A percentile compares a stretch with the other conserved stretches of the same genome.
Conservation (phyloP, 2,113 vertebrate species). For the Chlamydotis undulata region DNA sequence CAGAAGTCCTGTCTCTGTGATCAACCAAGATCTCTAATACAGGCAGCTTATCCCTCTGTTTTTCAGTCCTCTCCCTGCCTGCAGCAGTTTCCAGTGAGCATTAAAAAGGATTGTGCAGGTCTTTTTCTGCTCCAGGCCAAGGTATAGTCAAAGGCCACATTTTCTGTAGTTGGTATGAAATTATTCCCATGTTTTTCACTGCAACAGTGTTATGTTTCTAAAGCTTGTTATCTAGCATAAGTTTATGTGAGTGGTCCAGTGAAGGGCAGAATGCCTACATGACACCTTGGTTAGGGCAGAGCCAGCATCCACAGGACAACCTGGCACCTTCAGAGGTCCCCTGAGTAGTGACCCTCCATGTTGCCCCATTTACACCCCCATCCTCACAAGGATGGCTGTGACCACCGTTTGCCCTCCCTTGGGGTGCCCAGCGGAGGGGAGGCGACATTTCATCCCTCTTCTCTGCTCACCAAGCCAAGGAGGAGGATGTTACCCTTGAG, state of each 20-base stretch:
- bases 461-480: background rate
- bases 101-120: background rate
- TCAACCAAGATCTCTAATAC: accelerated
- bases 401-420: background rate
- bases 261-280: background rate
- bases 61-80: background rate
- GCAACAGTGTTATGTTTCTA: background rate
- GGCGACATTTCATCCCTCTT: background rate
- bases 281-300: background rate
- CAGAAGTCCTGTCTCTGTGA: background rate
- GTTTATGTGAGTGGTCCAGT: background rate
- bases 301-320: background rate
- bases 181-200: accelerated
- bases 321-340: background rate
- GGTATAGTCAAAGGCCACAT: background rate
- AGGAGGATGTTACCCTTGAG: background rate
- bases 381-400: background rate
- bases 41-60: background rate
- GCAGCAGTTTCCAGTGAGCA: background rate
- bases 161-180: background rate
- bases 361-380: background rate
- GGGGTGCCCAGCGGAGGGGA: background rate
- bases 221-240: background rate
- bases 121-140: background rate
- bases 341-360: background rate